Conservation (phyloP, 2,113 vertebrate genomes). For the Thamnaconus septentrionalis region DNA sequence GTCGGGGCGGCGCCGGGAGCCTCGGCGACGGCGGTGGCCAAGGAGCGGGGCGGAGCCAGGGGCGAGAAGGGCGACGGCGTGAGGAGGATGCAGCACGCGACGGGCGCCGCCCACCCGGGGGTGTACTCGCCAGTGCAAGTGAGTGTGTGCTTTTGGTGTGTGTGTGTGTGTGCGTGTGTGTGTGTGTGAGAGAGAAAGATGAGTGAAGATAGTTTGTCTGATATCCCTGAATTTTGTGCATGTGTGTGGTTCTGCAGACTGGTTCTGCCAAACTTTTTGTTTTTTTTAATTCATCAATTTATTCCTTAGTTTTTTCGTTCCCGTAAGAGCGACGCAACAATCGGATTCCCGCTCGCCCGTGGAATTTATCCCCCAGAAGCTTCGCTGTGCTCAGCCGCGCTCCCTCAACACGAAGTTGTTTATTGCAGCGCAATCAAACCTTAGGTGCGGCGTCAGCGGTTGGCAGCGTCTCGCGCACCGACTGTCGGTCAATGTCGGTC, state of each 20-base stretch:
- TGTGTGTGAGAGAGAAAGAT: conserved; percentile 12
- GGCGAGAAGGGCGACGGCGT: conserved; percentile 54
- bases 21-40: neutral
- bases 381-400: no score
- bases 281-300: no score
- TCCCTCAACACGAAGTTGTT: no score
- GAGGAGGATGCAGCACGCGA: conserved; percentile 46
- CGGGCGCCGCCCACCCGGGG: conserved; percentile 38
- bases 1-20: conserved; percentile 28
- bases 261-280: no score
- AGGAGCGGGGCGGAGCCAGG: conserved; percentile 37
- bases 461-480: no score
- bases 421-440: no score
- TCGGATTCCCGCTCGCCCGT: no score
- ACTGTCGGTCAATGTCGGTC: no score
- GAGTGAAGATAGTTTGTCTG: conserved; percentile 2
- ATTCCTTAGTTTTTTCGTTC: no score
- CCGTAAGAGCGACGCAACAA: no score
- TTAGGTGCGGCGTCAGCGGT: no score
- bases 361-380: no score
- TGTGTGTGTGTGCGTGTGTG: neutral
- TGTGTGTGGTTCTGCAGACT: neutral
- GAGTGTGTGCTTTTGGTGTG: conserved; percentile 29
- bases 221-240: conserved; percentile 1
- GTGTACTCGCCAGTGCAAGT: conserved; percentile 94